phyloP scores from a whole-genome alignment of 1,140 invertebrate genomes.

The Bombus affinis region DNA sequence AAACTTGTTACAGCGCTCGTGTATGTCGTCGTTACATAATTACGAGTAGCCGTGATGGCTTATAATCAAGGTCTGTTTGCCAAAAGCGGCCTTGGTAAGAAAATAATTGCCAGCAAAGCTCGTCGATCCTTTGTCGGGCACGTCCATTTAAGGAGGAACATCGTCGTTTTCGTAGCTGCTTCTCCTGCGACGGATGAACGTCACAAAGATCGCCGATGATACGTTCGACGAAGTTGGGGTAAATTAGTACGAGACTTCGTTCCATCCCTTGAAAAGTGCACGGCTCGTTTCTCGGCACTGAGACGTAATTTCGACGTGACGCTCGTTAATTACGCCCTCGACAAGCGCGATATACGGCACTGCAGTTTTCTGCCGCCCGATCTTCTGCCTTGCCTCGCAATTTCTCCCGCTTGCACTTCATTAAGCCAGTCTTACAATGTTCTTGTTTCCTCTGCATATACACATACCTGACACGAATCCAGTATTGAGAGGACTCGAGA shows the following conservation, averaged over 20 bases:
- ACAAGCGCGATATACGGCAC: neutral
- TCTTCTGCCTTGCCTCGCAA: neutral
- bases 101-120: slow-evolving; percentile 12
- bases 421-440: neutral
- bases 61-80: neutral
- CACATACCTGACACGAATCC: too few relatives aligned
- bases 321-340: slow-evolving; percentile 31
- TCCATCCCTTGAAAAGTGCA: neutral
- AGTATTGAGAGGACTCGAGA: too few relatives aligned
- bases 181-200: neutral
- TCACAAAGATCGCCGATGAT: slow-evolving; percentile 3
- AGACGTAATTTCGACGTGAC: slow-evolving; percentile 15
- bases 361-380: slow-evolving; percentile 1
- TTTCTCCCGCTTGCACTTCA: neutral
- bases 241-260: slow-evolving; percentile 17
- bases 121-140: neutral
- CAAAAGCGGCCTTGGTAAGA: neutral
- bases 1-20: neutral
- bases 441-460: neutral
- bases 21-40: neutral
- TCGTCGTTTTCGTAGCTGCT: neutral
- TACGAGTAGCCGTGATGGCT: neutral
- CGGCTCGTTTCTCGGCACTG: slow-evolving; percentile 5
- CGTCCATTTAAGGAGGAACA: neutral
- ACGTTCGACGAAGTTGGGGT: neutral